A percentile compares a stretch with the other conserved stretches of the same genome.
phyloP scores from a whole-genome alignment of 2,888 invertebrate genomes.

The Pristionchus fissidentatus region DNA sequence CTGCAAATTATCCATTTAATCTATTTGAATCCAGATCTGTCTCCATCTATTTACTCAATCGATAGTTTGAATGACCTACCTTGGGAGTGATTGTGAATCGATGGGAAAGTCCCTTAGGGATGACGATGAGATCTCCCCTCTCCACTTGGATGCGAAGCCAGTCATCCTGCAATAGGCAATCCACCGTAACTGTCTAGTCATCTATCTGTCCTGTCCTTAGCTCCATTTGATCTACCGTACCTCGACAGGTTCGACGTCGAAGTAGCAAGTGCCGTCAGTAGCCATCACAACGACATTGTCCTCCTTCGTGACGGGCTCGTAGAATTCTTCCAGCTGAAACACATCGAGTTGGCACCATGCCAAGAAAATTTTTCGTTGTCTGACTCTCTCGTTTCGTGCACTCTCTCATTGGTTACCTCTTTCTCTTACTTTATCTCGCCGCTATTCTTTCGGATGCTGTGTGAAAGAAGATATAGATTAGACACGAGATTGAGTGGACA shows the following conservation, averaged over 20 bases:
- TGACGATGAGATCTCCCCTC: conserved; percentile 70
- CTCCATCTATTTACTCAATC: not conserved
- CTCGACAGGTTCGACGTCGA: conserved; percentile 68
- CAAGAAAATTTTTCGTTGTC: too few relatives aligned
- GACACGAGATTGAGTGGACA: not conserved
- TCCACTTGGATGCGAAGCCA: conserved; percentile 71
- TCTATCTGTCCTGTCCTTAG: not conserved
- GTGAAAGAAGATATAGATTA: not conserved
- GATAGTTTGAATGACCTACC: conserved; percentile 58
- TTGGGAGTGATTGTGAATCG: conserved; percentile 70
- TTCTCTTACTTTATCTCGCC: too few relatives aligned
- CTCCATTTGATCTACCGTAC: not conserved
- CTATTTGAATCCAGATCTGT: too few relatives aligned
- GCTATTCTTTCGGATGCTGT: too few relatives aligned
- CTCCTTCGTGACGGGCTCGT: conserved; percentile 65
- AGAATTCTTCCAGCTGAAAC: conserved; percentile 66
- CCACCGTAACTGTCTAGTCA: not conserved
- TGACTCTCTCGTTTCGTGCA: too few relatives aligned
- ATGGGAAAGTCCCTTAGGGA: conserved; percentile 67
- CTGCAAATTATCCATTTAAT: conserved; percentile 59
- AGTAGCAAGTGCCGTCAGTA: conserved; percentile 69
- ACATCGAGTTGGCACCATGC: not conserved
- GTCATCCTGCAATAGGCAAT: conserved; percentile 55
- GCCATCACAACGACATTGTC: conserved; percentile 69
- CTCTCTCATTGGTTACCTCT: too few relatives aligned